Base-by-base conservation (phyloP, 2,113 vertebrate genomes). In the Anoura caudifer region DNA sequence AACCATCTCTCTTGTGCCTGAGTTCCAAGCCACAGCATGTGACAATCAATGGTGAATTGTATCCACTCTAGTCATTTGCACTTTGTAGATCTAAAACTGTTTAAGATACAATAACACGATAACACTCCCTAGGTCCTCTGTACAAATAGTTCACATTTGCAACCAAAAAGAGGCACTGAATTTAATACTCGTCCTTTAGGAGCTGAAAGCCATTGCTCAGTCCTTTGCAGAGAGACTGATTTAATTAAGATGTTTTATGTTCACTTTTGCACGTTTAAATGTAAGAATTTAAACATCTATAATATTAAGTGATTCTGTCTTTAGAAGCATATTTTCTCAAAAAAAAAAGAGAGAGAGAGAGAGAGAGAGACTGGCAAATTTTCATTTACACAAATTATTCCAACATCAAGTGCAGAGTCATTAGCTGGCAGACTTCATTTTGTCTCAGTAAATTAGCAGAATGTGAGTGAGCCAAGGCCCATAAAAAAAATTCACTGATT, bases 171-270 rank as follows among this genome's bases (percentile, higher is more conserved):
- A 83, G 56, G 83, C 14, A 4, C 9, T 81, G 56, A 73, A 96
- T 95, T 93, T 85, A 97, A 81, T 13, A 72, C 1, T 10, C 75
- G 59, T 2, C 91, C 20, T 63, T 50, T 2, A 93, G 67, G 50
- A 61, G 26, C 95, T 0, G 52, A 90, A 81, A 77, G 59, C 24
- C 56, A 56, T 28, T 19, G 33, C 41, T 90, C n/a, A 47, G 73
- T 65, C 36, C 80, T 97, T 87, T 82, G 36, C 45, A 76, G 93
- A 83, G n/a, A 83, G 22, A 12, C 9, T 41, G 52, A 54, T 54
- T 97, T 93, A 84, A 83, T 95, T 84, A 96, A 92, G 89, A n/a
- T 95, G 75, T 95, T 96, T 97, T 98, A 88, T 72, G 33, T 26
- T 9, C 1, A n/a, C 47, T 93, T 97, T 95, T 90, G 38, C 61